Percentiles rank a stretch among this genome's conserved stretches.
Conservation (phyloP, 2,797 vertebrate species). For the Anguilla megastoma region DNA sequence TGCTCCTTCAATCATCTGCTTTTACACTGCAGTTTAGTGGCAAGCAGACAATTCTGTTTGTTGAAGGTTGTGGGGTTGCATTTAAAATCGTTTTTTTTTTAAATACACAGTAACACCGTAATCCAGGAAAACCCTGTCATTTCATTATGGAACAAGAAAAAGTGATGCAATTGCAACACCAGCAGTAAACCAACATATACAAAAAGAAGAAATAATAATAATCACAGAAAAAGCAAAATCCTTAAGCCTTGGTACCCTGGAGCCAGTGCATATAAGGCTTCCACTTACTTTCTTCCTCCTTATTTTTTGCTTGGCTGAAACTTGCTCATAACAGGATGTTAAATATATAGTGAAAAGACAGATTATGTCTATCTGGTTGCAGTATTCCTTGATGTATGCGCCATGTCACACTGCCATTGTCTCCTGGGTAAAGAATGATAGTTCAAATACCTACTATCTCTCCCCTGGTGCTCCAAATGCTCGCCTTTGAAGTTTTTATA, state of each 20-base stretch:
- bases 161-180: slow-evolving; percentile 53
- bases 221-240: slow-evolving; percentile 36
- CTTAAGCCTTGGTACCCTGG: slow-evolving; percentile 55
- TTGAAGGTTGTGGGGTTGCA: background rate
- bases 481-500: slow-evolving; percentile 99
- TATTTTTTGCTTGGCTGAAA: slow-evolving; percentile 77
- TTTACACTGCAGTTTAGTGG: background rate
- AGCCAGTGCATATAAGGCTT: slow-evolving; percentile 59
- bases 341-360: slow-evolving; percentile 89
- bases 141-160: slow-evolving; percentile 54
- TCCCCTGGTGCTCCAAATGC: slow-evolving; percentile 96
- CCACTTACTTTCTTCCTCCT: slow-evolving; percentile 31
- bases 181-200: slow-evolving; percentile 57
- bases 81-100: background rate
- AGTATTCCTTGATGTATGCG: slow-evolving; percentile 96
- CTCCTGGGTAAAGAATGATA: slow-evolving; percentile 98
- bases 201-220: background rate
- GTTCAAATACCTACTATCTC: slow-evolving; percentile 99
- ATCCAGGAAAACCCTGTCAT: background rate
- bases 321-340: slow-evolving; percentile 92
- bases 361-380: slow-evolving; percentile 95
- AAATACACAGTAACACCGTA: slow-evolving; percentile 40
- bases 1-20: slow-evolving; percentile 4
- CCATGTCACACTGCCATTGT: slow-evolving; percentile 96
- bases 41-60: background rate